These are phyloP conservation scores for Dasysyrphus tricinctus DNA, from an alignment of 2,888 invertebrate genomes.

Conservation along the genomic window DNA sequence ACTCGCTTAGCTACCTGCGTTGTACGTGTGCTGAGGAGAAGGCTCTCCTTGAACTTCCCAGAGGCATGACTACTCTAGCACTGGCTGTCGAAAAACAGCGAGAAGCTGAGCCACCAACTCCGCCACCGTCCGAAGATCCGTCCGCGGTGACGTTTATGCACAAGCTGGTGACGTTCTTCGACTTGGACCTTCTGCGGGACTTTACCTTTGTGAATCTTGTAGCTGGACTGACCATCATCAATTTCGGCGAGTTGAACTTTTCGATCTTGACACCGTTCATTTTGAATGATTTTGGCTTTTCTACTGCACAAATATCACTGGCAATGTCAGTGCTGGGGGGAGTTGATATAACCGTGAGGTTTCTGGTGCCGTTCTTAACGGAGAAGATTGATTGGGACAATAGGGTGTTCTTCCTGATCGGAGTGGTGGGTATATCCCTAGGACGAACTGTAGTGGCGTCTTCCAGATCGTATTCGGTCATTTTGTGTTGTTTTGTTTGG, in stretches of 20 bases:
- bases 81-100: slow-evolving; percentile 42
- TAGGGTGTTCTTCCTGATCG: slow-evolving; percentile 88
- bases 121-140: slow-evolving; percentile 69
- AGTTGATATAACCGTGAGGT: slow-evolving; percentile 87
- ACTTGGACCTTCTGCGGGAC: slow-evolving; percentile 88
- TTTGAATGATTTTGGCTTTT: slow-evolving; percentile 87
- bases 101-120: slow-evolving; percentile 59
- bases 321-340: slow-evolving; percentile 89
- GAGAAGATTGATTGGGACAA: slow-evolving; percentile 89
- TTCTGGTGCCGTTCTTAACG: slow-evolving; percentile 88
- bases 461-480: slow-evolving; percentile 85
- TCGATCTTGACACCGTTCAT: slow-evolving; percentile 90
- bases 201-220: slow-evolving; percentile 88
- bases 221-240: slow-evolving; percentile 88
- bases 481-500: slow-evolving; percentile 86
- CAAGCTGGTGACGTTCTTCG: slow-evolving; percentile 87
- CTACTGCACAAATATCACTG: slow-evolving; percentile 85
- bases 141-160: slow-evolving; percentile 81
- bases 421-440: slow-evolving; percentile 87
- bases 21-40: slow-evolving; percentile 80
- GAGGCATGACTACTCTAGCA: slow-evolving; percentile 50
- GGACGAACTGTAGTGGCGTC: slow-evolving; percentile 86
- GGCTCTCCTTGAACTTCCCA: slow-evolving; percentile 77
- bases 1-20: slow-evolving; percentile 71
- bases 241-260: slow-evolving; percentile 89